Evolutionary conservation across 37 sponge, comb jelly and placozoan genomes (phyloP).

Genomic region (Mnemiopsis leidyi): DNA sequence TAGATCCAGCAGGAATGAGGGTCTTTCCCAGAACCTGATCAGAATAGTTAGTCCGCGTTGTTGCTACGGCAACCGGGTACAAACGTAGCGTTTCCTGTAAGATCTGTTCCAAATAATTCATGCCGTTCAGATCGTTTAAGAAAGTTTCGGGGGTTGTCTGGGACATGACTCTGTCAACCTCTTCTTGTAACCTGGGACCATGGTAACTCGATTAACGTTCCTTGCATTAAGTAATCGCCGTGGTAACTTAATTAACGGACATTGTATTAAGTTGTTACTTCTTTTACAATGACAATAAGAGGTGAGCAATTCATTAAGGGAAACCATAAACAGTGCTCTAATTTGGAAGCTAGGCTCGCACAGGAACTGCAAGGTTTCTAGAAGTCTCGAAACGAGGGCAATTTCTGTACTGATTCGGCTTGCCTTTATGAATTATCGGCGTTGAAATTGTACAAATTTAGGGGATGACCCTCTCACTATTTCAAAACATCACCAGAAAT

Average conservation of each 20-base stretch:
- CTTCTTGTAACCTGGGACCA: conserved; percentile 25
- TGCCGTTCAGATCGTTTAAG: conserved; percentile 4
- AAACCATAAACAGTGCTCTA: neutral
- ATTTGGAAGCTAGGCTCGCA: neutral
- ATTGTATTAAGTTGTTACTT: neutral
- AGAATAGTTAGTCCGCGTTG: conserved; percentile 2
- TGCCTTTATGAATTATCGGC: neutral
- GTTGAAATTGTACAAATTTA: no score
- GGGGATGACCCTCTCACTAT: no score
- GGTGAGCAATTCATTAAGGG: neutral
- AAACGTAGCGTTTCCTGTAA: conserved; percentile 4
- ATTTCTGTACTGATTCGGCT: neutral
- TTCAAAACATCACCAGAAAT: no score
- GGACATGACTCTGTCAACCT: conserved; percentile 13
- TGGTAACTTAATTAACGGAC: neutral
- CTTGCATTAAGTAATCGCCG: neutral
- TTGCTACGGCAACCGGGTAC: conserved; percentile 36
- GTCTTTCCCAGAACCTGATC: conserved; percentile 49
- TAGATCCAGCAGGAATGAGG: conserved; percentile 42
- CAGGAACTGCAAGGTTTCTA: neutral
- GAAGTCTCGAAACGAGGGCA: neutral
- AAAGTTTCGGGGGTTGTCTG: conserved; percentile 35
- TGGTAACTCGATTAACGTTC: neutral
- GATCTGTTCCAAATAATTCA: conserved; percentile 42
- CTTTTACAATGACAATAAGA: neutral